phyloP scores from a whole-genome alignment of 2,113 vertebrate genomes.

The Ia io region DNA sequence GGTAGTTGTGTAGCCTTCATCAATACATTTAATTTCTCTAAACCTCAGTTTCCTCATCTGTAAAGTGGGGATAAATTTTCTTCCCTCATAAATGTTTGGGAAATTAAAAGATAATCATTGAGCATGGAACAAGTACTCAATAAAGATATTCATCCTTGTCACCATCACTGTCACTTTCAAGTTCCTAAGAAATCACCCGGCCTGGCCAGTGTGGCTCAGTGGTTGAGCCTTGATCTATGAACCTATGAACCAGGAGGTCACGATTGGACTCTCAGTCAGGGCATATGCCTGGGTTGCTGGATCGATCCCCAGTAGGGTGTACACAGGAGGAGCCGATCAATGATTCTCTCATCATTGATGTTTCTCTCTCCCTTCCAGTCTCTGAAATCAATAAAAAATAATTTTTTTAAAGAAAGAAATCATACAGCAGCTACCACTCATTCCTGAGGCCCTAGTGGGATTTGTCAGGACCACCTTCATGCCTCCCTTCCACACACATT shows the following conservation, averaged over 20 bases:
- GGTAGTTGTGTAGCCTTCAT: background rate
- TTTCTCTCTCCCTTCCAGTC: no score
- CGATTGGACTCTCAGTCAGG: no score
- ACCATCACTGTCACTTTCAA: background rate
- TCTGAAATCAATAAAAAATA: no score
- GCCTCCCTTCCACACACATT: background rate
- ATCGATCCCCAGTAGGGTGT: no score
- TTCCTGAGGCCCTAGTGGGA: background rate
- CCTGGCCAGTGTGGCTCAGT: no score
- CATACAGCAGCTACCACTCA: background rate
- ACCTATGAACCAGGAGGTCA: no score
- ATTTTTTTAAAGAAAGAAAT: background rate
- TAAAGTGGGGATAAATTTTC: background rate
- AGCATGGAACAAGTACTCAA: background rate
- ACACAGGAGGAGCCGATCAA: no score
- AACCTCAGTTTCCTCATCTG: background rate
- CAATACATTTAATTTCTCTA: background rate
- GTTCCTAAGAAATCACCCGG: background rate
- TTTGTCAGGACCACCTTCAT: background rate
- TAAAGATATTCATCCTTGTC: background rate
- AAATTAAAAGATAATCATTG: background rate
- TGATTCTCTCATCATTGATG: no score
- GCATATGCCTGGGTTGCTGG: no score
- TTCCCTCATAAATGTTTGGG: background rate
- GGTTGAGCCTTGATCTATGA: no score